A percentile compares a stretch with the other conserved stretches of the same genome.
phyloP scores from a whole-genome alignment of 1,140 invertebrate species.

The Drosophila sucinea region DNA sequence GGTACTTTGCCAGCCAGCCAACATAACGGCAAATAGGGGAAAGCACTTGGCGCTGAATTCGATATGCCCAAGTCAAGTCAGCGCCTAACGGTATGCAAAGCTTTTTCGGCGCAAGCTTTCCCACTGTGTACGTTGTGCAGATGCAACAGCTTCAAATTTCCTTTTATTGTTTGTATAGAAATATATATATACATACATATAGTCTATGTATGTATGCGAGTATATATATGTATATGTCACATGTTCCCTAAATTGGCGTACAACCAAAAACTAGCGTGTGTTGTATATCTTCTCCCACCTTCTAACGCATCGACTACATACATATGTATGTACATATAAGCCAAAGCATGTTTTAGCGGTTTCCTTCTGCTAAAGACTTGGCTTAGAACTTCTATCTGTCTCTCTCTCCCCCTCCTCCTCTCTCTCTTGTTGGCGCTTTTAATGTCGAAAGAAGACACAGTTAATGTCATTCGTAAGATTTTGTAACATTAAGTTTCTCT shows the following conservation, averaged over 20 bases:
- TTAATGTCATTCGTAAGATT: slow-evolving; percentile 1
- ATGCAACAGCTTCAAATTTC: slow-evolving; percentile 44
- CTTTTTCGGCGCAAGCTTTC: slow-evolving; percentile 42
- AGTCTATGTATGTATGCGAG: background rate
- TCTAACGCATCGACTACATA: too few relatives aligned
- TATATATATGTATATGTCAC: background rate
- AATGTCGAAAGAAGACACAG: background rate
- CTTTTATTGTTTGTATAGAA: slow-evolving; percentile 17
- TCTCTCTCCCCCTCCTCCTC: too few relatives aligned
- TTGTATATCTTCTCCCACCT: background rate
- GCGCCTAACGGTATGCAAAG: slow-evolving; percentile 46
- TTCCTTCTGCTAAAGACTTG: too few relatives aligned
- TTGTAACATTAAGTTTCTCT: background rate
- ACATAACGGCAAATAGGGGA: slow-evolving; percentile 5
- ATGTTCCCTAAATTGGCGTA: background rate
- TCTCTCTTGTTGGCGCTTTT: too few relatives aligned
- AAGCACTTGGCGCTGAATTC: slow-evolving; percentile 23
- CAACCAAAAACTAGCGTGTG: background rate
- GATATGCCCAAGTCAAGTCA: background rate
- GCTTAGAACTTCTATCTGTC: too few relatives aligned
- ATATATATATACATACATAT: slow-evolving; percentile 3
- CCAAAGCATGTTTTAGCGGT: background rate
- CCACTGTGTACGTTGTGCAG: slow-evolving; percentile 2
- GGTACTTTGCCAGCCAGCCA: background rate
- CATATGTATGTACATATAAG: background rate